These are phyloP conservation scores for Pollimyrus isidori DNA, from an alignment of 2,113 vertebrate species.

Conservation along the genomic window DNA sequence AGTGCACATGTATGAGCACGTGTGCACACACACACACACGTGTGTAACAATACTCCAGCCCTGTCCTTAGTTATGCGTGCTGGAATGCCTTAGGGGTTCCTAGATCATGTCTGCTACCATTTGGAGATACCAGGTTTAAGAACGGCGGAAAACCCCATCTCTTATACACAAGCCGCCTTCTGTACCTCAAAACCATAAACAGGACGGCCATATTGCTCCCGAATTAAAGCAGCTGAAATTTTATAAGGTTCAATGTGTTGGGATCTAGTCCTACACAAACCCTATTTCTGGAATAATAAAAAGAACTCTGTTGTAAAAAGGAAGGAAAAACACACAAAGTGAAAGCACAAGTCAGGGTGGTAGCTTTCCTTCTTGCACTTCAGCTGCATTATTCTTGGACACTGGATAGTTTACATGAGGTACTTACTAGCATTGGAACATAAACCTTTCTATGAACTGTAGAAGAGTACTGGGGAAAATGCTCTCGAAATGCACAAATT, in stretches of 20 bases:
- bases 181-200: neutral
- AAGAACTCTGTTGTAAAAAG: neutral
- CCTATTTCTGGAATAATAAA: neutral
- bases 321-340: neutral
- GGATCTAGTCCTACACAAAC: neutral
- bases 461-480: neutral
- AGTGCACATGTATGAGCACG: neutral
- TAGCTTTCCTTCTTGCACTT: neutral
- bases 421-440: neutral
- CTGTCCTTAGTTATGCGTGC: neutral
- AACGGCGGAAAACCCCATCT: neutral
- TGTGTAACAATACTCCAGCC: neutral
- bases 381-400: neutral
- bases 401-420: neutral
- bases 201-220: neutral
- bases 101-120: neutral
- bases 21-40: no score
- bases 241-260: neutral
- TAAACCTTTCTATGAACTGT: neutral
- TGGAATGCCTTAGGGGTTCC: neutral
- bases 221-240: neutral
- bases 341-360: neutral
- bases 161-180: neutral
- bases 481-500: neutral
- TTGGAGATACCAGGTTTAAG: neutral